Percentiles rank a stretch among this genome's conserved stretches.
Evolutionary conservation across 2,888 invertebrate genomes (phyloP).

Genomic region (Agapostemon virescens): DNA sequence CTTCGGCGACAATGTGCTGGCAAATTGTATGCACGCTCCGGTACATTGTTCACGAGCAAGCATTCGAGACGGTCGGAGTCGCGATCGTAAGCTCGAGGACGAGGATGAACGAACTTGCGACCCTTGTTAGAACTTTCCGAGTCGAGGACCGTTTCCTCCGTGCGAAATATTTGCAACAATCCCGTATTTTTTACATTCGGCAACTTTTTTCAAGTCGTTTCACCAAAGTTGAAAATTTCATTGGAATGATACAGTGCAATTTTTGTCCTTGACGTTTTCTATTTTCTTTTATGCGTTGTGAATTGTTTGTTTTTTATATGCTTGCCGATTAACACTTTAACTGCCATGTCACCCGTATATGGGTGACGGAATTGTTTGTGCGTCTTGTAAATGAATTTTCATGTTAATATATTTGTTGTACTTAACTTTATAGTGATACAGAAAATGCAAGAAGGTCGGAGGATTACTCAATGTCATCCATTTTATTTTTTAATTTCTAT

Average conservation of each 20-base stretch:
- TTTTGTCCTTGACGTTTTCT: background rate
- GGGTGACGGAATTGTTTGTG: no score
- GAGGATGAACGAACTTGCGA: slow-evolving; percentile 39
- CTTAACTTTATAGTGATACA: no score
- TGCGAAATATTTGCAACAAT: background rate
- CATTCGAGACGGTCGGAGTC: slow-evolving; percentile 60
- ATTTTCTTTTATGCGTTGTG: background rate
- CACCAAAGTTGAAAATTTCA: no score
- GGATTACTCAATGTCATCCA: no score
- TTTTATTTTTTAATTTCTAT: no score
- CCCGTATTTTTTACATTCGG: background rate
- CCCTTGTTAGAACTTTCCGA: background rate
- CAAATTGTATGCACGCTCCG: slow-evolving; percentile 76
- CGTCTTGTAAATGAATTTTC: no score
- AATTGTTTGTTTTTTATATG: no score
- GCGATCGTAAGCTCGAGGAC: slow-evolving; percentile 40
- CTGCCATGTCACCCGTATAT: no score
- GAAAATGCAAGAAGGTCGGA: no score
- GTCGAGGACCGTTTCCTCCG: background rate
- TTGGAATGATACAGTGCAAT: background rate
- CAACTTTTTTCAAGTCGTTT: no score
- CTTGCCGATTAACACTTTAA: no score
- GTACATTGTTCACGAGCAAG: slow-evolving; percentile 71
- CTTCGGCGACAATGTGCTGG: slow-evolving; percentile 69
- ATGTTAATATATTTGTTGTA: no score